phyloP scores from a whole-genome alignment of 1,140 invertebrate genomes.

The Asbolus verrucosus region DNA sequence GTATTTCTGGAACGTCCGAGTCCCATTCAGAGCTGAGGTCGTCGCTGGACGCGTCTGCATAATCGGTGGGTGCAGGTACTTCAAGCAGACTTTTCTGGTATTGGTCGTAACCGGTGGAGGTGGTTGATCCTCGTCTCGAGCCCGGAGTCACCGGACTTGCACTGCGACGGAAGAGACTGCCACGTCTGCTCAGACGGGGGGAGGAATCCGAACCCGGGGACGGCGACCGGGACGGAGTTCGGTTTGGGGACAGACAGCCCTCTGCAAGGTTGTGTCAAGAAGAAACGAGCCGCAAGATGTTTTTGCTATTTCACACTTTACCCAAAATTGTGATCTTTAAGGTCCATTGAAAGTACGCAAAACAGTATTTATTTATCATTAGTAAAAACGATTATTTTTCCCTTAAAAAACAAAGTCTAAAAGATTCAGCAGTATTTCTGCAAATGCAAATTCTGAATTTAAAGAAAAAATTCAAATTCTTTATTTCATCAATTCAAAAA shows the following conservation, averaged over 20 bases:
- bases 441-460: no score
- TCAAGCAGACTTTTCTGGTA: constrained; percentile 81
- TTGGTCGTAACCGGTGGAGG: constrained; percentile 78
- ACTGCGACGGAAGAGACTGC: constrained; percentile 54
- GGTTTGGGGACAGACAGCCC: constrained; percentile 45
- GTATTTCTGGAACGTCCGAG: constrained; percentile 77
- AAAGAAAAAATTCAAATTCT: no score
- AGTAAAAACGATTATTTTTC: no score
- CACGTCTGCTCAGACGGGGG: constrained; percentile 51
- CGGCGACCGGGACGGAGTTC: constrained; percentile 54
- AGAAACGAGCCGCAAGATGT: no score
- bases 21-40: constrained; percentile 92
- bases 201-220: constrained; percentile 54
- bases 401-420: no score
- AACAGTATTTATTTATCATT: no score
- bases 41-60: constrained; percentile 86
- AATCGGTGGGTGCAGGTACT: constrained; percentile 79
- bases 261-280: constrained; percentile 41
- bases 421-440: no score
- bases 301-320: no score
- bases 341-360: no score
- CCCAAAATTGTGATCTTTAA: background rate
- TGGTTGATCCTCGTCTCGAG: constrained; percentile 62
- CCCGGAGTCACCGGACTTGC: constrained; percentile 59
- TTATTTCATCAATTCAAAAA: no score